phyloP scores from a whole-genome alignment of 2,797 vertebrate species.

The Sparus aurata region DNA sequence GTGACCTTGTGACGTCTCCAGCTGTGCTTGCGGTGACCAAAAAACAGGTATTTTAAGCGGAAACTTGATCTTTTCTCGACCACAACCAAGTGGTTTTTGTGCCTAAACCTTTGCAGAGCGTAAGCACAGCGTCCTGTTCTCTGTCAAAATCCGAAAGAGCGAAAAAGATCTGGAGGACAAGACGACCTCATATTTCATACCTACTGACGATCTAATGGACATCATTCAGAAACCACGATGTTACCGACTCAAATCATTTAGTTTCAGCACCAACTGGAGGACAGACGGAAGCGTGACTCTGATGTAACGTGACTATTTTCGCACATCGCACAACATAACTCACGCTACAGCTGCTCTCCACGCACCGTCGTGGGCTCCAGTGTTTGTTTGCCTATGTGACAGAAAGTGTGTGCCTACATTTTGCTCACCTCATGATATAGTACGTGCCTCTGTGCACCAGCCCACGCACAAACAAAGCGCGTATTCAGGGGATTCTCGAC shows the following conservation, averaged over 20 bases:
- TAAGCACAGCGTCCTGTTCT: no score
- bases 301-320: constrained; percentile 22
- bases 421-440: constrained; percentile 13
- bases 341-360: constrained; percentile 7
- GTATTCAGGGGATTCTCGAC: constrained; percentile 26
- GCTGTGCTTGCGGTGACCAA: no score
- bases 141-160: no score
- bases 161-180: not conserved
- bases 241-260: not conserved
- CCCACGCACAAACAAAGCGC: constrained; percentile 27
- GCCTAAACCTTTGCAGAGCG: no score
- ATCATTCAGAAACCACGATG: not conserved
- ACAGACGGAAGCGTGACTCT: constrained; percentile 43
- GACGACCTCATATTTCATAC: not conserved
- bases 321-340: constrained; percentile 1
- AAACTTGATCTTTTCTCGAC: no score
- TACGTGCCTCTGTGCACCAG: not conserved
- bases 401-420: constrained; percentile 13
- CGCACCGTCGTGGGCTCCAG: not conserved
- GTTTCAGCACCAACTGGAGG: constrained; percentile 41
- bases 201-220: no score
- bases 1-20: no score
- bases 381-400: constrained; percentile 34
- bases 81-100: no score
- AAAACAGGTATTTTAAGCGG: no score